A percentile compares a stretch with the other conserved stretches of the same genome.
Conservation (phyloP, 2,113 vertebrate genomes). For the Misgurnus mizolepis region DNA sequence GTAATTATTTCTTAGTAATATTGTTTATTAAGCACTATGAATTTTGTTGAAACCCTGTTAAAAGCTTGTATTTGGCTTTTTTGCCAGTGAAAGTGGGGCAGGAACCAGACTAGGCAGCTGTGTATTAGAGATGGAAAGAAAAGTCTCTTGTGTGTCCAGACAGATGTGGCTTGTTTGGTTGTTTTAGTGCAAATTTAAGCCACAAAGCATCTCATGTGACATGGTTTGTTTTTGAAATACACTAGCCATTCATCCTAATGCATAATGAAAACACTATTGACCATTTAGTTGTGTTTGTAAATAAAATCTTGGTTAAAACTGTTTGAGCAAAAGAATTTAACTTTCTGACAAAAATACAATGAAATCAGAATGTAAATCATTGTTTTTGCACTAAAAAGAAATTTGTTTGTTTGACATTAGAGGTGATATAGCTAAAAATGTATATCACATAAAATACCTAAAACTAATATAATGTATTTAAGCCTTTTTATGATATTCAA, state of each 20-base stretch:
- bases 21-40: background rate
- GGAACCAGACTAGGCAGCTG: constrained; percentile 14
- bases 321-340: background rate
- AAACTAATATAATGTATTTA: too few relatives aligned
- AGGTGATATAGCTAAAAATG: too few relatives aligned
- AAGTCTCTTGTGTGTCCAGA: constrained; percentile 36
- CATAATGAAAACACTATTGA: background rate
- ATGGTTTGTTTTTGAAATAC: background rate
- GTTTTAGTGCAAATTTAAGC: constrained; percentile 17
- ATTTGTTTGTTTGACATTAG: too few relatives aligned
- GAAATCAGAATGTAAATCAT: too few relatives aligned
- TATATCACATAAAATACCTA: too few relatives aligned
- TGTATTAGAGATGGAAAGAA: constrained; percentile 13
- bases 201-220: background rate
- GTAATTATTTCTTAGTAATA: background rate
- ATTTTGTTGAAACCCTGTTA: background rate
- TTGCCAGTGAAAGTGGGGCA: constrained; percentile 5
- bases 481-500: too few relatives aligned
- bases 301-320: too few relatives aligned
- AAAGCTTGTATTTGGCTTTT: background rate
- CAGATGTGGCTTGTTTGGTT: constrained; percentile 38
- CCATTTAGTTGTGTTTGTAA: background rate
- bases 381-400: too few relatives aligned
- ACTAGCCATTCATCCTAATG: background rate
- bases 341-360: background rate